A percentile compares a stretch with the other conserved stretches of the same genome.
These are phyloP conservation scores for Alces alces DNA, from an alignment of 2,113 vertebrate species.

Conservation along the genomic window DNA sequence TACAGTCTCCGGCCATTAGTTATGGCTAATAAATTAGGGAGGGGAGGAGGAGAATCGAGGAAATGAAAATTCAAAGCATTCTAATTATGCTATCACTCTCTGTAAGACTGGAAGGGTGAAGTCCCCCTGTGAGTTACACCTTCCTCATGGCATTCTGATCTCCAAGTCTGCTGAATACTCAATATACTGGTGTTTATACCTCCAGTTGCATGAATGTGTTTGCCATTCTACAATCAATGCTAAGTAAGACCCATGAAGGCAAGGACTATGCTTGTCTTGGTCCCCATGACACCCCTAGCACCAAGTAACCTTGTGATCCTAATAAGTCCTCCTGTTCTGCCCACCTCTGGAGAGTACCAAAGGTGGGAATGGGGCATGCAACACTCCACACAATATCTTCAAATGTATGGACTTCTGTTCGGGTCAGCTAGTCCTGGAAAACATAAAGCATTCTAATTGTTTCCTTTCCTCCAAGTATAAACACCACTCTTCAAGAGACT, in stretches of 20 bases:
- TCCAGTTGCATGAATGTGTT: not conserved
- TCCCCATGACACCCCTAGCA: not conserved
- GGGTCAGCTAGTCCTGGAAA: not conserved
- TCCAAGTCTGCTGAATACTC: not conserved
- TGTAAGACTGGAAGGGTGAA: not conserved
- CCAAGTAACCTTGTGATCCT: not conserved
- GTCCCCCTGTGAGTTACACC: not conserved
- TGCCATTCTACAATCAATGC: not conserved
- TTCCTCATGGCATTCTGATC: not conserved
- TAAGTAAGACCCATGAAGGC: not conserved
- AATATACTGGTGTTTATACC: not conserved
- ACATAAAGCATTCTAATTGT: constrained; percentile 17
- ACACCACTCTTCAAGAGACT: not conserved
- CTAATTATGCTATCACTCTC: not conserved
- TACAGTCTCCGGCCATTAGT: not conserved
- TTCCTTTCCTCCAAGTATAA: constrained; percentile 43
- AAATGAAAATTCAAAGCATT: not conserved
- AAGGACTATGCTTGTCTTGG: not conserved
- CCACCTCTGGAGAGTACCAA: not conserved
- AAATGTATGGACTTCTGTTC: not conserved
- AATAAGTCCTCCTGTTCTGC: not conserved
- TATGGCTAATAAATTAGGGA: not conserved
- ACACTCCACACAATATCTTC: not conserved
- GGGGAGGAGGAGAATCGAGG: not conserved
- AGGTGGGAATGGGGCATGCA: not conserved